These are phyloP conservation scores for Polypterus bichir DNA, from an alignment of 2,113 vertebrate species.

Conservation along the genomic window DNA sequence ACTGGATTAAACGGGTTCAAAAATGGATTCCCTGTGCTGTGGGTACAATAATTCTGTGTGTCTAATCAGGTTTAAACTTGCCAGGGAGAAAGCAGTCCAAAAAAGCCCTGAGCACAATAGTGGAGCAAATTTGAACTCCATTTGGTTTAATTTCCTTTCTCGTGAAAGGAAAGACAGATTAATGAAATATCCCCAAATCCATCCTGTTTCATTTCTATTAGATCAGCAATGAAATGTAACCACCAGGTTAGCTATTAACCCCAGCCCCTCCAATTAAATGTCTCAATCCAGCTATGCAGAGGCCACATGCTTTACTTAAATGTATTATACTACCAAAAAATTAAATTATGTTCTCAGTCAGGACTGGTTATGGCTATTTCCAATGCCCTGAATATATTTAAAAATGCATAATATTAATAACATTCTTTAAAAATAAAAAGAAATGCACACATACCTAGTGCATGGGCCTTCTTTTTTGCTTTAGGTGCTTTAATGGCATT, in stretches of 20 bases:
- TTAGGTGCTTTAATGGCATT: too few relatives aligned
- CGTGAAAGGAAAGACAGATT: constrained; percentile 88
- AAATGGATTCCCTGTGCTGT: constrained; percentile 24
- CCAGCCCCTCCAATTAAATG: constrained; percentile 65
- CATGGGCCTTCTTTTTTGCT: too few relatives aligned
- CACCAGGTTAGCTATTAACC: constrained; percentile 45
- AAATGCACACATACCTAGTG: too few relatives aligned
- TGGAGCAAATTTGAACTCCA: constrained; percentile 64
- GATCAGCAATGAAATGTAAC: constrained; percentile 90
- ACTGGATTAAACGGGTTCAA: too few relatives aligned
- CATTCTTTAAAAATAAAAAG: too few relatives aligned
- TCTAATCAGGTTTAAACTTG: constrained; percentile 79
- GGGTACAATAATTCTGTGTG: constrained; percentile 69
- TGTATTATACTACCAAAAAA: constrained; percentile 34
- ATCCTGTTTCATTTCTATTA: constrained; percentile 94
- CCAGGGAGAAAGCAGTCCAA: constrained; percentile 63
- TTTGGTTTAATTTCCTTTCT: constrained; percentile 87
- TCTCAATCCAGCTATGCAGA: constrained; percentile 43
- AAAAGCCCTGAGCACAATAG: constrained; percentile 54
- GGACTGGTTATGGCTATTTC: too few relatives aligned
- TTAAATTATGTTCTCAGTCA: constrained; percentile 15
- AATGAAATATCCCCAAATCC: constrained; percentile 97
- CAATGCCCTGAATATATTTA: not conserved
- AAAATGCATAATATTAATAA: too few relatives aligned
- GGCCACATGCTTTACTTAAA: constrained; percentile 19